phyloP scores from a whole-genome alignment of 2,888 invertebrate genomes.

The Napeogenes inachia region DNA sequence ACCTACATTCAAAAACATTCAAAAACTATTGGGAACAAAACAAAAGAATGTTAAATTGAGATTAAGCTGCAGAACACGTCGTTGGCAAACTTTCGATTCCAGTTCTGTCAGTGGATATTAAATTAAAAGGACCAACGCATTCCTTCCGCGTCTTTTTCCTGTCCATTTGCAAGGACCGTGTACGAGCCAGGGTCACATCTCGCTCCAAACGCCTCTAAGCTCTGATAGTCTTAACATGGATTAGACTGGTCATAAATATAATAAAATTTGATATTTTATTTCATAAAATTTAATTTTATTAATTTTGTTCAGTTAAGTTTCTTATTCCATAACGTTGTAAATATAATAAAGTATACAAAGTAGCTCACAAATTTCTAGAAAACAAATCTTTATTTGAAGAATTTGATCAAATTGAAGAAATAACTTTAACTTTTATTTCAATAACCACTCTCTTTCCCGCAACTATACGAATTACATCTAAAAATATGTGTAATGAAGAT shows the following conservation, averaged over 20 bases:
- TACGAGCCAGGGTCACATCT: conserved; percentile 71
- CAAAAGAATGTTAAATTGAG: conserved; percentile 48
- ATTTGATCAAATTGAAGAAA: too few species aligned
- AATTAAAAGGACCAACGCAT: conserved; percentile 77
- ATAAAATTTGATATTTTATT: conserved; percentile 20
- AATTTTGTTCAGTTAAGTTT: conserved; percentile 15
- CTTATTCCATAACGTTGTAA: background rate
- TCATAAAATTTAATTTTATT: conserved; percentile 9
- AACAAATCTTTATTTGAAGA: too few species aligned
- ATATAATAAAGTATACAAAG: too few species aligned
- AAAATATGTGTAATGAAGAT: too few species aligned
- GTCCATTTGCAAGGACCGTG: conserved; percentile 77
- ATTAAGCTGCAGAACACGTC: conserved; percentile 69
- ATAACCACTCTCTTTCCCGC: too few species aligned
- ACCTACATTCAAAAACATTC: background rate
- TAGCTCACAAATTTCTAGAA: too few species aligned
- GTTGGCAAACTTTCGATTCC: conserved; percentile 72
- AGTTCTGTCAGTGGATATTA: conserved; percentile 77
- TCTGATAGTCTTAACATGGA: conserved; percentile 45
- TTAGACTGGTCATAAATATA: conserved; percentile 35
- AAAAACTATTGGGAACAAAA: conserved; percentile 47
- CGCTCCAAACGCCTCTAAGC: conserved; percentile 52
- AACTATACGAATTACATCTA: too few species aligned
- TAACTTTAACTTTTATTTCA: too few species aligned
- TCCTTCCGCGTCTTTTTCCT: conserved; percentile 76